Evolutionary conservation across 2,888 invertebrate species (phyloP).

Genomic region (Acholoe squamosa): DNA sequence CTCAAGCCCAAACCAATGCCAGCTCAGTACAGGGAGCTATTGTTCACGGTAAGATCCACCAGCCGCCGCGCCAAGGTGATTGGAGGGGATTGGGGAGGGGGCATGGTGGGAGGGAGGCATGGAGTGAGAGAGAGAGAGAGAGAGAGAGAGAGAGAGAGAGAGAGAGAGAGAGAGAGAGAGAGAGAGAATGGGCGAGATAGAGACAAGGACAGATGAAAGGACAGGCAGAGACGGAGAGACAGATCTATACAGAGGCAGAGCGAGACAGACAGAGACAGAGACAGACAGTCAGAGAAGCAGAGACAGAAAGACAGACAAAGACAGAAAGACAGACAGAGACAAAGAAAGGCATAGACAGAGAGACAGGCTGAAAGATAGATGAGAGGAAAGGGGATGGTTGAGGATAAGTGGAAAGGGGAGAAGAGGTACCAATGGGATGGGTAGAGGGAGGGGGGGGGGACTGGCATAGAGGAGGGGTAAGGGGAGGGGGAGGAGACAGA

Average conservation of each 20-base stretch:
- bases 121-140: neutral
- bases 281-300: neutral
- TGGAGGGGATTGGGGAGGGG: neutral
- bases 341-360: too few relatives aligned
- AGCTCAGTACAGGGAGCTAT: neutral
- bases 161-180: slow-evolving; percentile 35
- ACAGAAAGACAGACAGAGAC: too few relatives aligned
- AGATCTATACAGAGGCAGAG: neutral
- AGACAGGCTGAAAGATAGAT: too few relatives aligned
- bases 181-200: slow-evolving; percentile 15
- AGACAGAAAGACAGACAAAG: slow-evolving; percentile 28
- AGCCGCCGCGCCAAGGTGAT: neutral
- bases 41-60: slow-evolving; percentile 8
- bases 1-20: neutral
- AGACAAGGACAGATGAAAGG: neutral
- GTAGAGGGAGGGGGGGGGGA: too few relatives aligned
- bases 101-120: neutral
- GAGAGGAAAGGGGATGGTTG: neutral
- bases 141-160: slow-evolving; percentile 29
- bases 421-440: neutral
- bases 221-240: neutral
- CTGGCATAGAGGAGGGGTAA: too few relatives aligned
- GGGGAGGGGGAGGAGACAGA: too few relatives aligned
- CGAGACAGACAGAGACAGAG: neutral
- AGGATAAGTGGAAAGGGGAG: neutral